Conservation (phyloP, 2,888 invertebrate genomes). For the Catocala sponsa region DNA sequence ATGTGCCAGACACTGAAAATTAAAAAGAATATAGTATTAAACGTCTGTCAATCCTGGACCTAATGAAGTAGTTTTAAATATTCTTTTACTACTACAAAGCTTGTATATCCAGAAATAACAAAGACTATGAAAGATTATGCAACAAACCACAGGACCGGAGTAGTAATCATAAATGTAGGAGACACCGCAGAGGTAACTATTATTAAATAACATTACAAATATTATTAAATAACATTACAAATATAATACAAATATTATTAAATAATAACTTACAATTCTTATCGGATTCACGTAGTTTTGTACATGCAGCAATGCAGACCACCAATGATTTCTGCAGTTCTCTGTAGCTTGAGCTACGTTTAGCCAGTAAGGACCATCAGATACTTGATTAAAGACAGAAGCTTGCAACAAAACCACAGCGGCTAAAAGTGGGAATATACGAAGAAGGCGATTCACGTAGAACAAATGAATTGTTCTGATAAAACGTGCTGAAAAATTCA, state of each 20-base stretch:
- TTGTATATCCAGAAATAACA: too few relatives aligned
- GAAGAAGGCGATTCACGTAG: conserved; percentile 64
- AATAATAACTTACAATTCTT: conserved; percentile 53
- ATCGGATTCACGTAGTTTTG: conserved; percentile 80
- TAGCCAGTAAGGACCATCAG: conserved; percentile 77
- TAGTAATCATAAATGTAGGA: too few relatives aligned
- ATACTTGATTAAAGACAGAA: conserved; percentile 60
- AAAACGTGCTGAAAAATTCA: conserved; percentile 60
- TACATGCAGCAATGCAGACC: conserved; percentile 80
- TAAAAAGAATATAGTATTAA: conserved; percentile 2
- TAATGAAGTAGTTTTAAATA: too few relatives aligned
- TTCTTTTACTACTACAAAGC: too few relatives aligned
- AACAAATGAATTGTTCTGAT: conserved; percentile 61
- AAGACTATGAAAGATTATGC: too few relatives aligned
- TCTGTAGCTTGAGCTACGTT: conserved; percentile 64
- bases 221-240: too few relatives aligned
- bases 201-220: too few relatives aligned
- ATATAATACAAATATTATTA: too few relatives aligned
- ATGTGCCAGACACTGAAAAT: conserved; percentile 66
- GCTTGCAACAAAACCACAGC: conserved; percentile 62
- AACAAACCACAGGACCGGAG: too few relatives aligned
- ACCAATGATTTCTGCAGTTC: conserved; percentile 80
- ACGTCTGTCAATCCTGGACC: too few relatives aligned
- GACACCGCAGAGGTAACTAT: too few relatives aligned
- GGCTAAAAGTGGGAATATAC: conserved; percentile 70